Conservation (phyloP, 2,888 invertebrate genomes). For the Rotaria socialis region DNA sequence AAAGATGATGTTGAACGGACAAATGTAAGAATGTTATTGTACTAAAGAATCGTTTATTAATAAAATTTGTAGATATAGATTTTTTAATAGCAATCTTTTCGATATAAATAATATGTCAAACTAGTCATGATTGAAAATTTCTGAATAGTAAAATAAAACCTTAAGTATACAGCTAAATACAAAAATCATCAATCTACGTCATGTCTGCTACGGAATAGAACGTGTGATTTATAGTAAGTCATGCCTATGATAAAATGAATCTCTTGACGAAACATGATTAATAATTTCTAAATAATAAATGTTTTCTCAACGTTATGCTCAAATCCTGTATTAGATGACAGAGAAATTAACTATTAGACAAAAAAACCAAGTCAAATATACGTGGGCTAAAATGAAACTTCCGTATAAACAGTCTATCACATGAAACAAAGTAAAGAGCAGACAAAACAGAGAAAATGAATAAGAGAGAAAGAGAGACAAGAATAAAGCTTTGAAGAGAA, state of each 20-base stretch:
- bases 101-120: no score
- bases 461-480: not conserved
- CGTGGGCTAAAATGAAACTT: not conserved
- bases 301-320: not conserved
- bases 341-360: not conserved
- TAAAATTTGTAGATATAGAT: no score
- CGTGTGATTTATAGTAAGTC: not conserved
- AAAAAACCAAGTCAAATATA: not conserved
- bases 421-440: not conserved
- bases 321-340: not conserved
- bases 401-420: not conserved
- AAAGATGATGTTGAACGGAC: no score
- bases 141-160: no score
- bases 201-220: no score
- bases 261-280: not conserved
- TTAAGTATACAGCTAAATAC: no score
- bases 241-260: not conserved
- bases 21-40: no score
- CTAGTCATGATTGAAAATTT: no score
- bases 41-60: no score
- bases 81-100: no score
- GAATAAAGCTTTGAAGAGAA: not conserved
- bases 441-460: not conserved
- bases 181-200: no score
- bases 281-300: not conserved